Evolutionary conservation across 2,113 vertebrate species (phyloP).

Genomic region (Amazona guildingii): DNA sequence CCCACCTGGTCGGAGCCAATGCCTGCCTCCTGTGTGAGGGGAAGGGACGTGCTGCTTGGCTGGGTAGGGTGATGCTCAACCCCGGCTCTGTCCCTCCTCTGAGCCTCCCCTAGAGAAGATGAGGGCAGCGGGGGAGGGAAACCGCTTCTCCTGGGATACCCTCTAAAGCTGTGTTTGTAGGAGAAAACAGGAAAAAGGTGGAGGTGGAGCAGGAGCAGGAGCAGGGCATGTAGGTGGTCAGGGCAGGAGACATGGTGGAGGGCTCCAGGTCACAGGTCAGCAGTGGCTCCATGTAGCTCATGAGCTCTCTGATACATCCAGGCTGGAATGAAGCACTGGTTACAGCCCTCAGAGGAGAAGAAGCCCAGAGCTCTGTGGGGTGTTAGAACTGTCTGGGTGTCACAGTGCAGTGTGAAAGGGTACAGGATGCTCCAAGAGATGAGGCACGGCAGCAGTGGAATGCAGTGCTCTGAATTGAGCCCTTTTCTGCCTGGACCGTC

Average conservation of each 20-base stretch:
- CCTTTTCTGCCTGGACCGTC: neutral
- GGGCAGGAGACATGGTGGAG: neutral
- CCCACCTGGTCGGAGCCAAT: neutral
- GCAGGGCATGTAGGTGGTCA: neutral
- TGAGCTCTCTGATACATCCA: neutral
- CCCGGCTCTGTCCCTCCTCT: neutral
- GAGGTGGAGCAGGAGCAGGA: neutral
- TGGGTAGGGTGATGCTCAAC: neutral
- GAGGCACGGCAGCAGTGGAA: neutral
- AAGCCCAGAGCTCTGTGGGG: neutral
- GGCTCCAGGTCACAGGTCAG: neutral
- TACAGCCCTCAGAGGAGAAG: neutral
- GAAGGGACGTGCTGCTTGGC: neutral
- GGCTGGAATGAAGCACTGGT: neutral
- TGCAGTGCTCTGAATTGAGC: neutral
- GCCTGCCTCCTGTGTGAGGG: neutral
- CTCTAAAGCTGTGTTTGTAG: neutral
- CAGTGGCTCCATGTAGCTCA: neutral
- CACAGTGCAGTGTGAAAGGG: neutral
- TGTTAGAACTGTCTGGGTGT: neutral
- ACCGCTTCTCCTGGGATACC: neutral
- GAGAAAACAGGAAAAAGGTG: neutral
- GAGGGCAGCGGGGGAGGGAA: neutral
- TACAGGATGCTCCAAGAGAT: neutral
- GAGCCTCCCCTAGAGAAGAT: neutral